Percentiles rank a stretch among this genome's conserved stretches.
phyloP scores from a whole-genome alignment of 1,140 invertebrate species.

The Drosophila athabasca region DNA sequence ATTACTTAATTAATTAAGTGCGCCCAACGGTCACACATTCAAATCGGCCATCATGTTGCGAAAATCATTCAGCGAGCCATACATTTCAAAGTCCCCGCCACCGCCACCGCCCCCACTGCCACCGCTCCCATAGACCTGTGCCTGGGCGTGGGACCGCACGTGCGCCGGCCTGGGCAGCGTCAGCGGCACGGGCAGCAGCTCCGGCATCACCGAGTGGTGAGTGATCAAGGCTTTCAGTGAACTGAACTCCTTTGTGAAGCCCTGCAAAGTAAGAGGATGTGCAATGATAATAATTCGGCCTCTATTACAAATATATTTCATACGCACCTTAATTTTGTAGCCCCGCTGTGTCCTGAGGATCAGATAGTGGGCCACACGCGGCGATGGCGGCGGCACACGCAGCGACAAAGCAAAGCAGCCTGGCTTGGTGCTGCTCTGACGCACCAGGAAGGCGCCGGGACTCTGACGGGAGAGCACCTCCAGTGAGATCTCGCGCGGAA shows the following conservation, averaged over 20 bases:
- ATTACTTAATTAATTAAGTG: slow-evolving; percentile 80
- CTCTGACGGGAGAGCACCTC: slow-evolving; percentile 96
- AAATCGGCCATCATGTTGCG: slow-evolving; percentile 93
- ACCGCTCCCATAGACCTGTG: slow-evolving; percentile 21
- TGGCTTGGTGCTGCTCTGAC: slow-evolving; percentile 96
- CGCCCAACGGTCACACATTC: slow-evolving; percentile 85
- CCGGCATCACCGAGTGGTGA: slow-evolving; percentile 97
- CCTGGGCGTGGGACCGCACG: slow-evolving; percentile 84
- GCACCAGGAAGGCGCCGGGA: slow-evolving; percentile 96
- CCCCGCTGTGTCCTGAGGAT: slow-evolving; percentile 95
- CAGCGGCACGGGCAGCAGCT: slow-evolving; percentile 95
- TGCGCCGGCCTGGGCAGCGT: slow-evolving; percentile 90
- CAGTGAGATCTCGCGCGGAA: slow-evolving; percentile 96
- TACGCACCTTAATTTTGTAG: slow-evolving; percentile 96
- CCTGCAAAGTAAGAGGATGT: slow-evolving; percentile 86
- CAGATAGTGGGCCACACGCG: slow-evolving; percentile 96
- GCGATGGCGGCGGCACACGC: slow-evolving; percentile 96
- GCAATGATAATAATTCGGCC: not conserved
- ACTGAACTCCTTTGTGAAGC: slow-evolving; percentile 97
- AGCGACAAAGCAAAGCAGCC: slow-evolving; percentile 98
- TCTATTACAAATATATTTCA: no score
- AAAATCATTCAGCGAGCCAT: slow-evolving; percentile 91
- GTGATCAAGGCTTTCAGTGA: slow-evolving; percentile 95
- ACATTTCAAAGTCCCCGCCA: slow-evolving; percentile 87
- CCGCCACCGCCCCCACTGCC: slow-evolving; percentile 1